phyloP scores from a whole-genome alignment of 1,140 invertebrate species.

The Eubasilissa regina region DNA sequence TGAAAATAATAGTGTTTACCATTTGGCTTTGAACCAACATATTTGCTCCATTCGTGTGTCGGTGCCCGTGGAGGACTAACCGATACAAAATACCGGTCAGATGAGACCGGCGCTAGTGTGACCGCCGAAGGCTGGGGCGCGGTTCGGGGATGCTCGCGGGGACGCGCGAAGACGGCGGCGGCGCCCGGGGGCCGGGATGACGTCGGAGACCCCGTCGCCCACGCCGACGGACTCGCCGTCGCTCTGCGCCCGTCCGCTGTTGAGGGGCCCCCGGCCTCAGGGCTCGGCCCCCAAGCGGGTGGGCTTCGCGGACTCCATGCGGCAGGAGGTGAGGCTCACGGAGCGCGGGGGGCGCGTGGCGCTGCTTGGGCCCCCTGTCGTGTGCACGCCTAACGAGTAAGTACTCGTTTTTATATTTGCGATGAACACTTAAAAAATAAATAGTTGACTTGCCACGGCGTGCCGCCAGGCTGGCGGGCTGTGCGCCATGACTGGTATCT shows the following conservation, averaged over 20 bases:
- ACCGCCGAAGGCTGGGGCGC: neutral
- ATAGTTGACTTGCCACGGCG: too few species aligned
- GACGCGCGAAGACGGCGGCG: slow-evolving; percentile 17
- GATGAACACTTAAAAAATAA: too few species aligned
- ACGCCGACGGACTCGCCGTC: slow-evolving; percentile 63
- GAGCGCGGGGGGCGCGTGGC: slow-evolving; percentile 61
- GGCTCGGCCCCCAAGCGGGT: slow-evolving; percentile 49
- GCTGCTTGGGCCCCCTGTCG: slow-evolving; percentile 64
- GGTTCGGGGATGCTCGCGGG: neutral
- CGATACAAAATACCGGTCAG: too few species aligned
- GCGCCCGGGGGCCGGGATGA: slow-evolving; percentile 59
- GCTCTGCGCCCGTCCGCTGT: slow-evolving; percentile 61
- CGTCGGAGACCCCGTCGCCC: slow-evolving; percentile 62
- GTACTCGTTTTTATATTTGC: neutral
- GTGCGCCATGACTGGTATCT: too few species aligned
- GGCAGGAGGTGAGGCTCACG: slow-evolving; percentile 66
- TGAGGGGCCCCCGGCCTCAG: slow-evolving; percentile 50
- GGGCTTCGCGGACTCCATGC: slow-evolving; percentile 62
- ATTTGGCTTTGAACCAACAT: too few species aligned
- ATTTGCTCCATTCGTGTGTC: too few species aligned
- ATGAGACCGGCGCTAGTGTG: too few species aligned
- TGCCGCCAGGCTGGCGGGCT: too few species aligned
- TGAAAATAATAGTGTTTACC: too few species aligned
- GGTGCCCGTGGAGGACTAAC: too few species aligned
- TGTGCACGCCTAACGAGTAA: slow-evolving; percentile 66